Percentiles rank a stretch among this genome's conserved stretches.
These are phyloP conservation scores for Nemopilema nomurai DNA, from an alignment of 30 jellyfish, hydroid and myxozoan genomes.

Conservation along the genomic window DNA sequence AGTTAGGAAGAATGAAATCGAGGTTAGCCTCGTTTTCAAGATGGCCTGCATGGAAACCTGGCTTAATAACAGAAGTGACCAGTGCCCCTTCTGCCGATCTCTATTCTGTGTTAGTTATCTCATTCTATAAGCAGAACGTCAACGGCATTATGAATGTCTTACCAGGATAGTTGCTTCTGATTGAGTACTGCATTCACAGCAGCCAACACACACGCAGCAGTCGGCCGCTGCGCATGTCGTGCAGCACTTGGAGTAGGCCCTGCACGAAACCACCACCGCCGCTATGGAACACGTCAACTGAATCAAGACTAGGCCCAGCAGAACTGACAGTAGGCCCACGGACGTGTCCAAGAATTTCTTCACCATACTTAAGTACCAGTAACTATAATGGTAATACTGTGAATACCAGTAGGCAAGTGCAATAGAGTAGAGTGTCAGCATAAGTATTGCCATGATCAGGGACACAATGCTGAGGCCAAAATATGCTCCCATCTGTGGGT, in stretches of 20 bases:
- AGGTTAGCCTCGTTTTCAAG: too few relatives aligned
- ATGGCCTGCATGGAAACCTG: too few relatives aligned
- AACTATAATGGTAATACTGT: not conserved
- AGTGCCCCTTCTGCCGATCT: too few relatives aligned
- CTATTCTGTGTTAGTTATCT: too few relatives aligned
- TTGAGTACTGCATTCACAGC: conserved; percentile 46
- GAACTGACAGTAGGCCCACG: not conserved
- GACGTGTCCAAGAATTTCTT: not conserved
- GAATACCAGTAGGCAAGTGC: not conserved
- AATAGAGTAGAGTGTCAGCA: conserved; percentile 1
- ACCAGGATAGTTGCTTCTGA: too few relatives aligned
- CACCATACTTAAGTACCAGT: not conserved
- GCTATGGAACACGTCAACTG: conserved; percentile 9
- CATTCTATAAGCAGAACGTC: too few relatives aligned
- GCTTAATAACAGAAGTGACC: too few relatives aligned
- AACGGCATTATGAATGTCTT: too few relatives aligned
- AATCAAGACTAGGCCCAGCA: conserved; percentile 11
- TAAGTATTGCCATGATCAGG: not conserved
- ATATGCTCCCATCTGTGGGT: conserved; percentile 3
- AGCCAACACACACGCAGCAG: conserved; percentile 24
- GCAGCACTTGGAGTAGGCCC: conserved; percentile 37
- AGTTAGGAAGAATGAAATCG: too few relatives aligned
- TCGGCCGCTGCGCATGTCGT: conserved; percentile 8
- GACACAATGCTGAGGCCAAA: conserved; percentile 5
- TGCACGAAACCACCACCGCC: conserved; percentile 23